Evolutionary conservation across 2,888 invertebrate genomes (phyloP), one percentile per base, ranked within the genome.

Genomic region (Spatulosminthurus flaviceps): DNA sequence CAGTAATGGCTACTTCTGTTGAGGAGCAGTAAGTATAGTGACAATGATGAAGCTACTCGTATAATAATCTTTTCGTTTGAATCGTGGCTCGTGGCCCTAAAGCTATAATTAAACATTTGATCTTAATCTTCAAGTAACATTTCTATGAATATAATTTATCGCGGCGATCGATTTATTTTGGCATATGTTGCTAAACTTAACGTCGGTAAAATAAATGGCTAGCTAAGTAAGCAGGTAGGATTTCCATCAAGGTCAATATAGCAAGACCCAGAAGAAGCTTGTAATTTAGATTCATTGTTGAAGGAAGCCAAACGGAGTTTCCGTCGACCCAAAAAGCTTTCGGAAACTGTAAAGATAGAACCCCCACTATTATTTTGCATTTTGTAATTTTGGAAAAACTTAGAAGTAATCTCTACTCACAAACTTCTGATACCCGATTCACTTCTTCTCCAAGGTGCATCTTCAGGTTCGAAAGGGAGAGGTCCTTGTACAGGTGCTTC

Each of bases 401-500:
- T 67, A 21, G 26, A 28, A 74, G 43, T 61, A 74, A 61, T 61
- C 28, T 9, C 5, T 28, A 92, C 93, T 92, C 90, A 95, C 95
- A 95, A 94, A 91, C 94, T 95, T 87, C 95, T 91, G 86, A 95
- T 95, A 66, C 95, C 95, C 82, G 95, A 95, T 88, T 95, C 94
- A 43, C 92, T 90, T 86, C 91, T 92, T 88, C 95, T 95, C 94
- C 96, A 96, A 0, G 97, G 97, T 80, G 98, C 98, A 89, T 98
- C 98, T 86, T 96, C 96, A 0, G 98, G 98, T 88, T 98, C 98
- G 77, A 93, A 93, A 29, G 98, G 98, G 86, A 98, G 90, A 0
- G 98, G 98, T 2, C 98, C 98, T 88, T 98, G 97, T 0, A 98
- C 98, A 0, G 96, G 95, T 19, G 94, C 92, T 86, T 96, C 96